These are phyloP conservation scores for Cremastinae sp. DNA, from an alignment of 2,888 invertebrate species.

Conservation along the genomic window DNA sequence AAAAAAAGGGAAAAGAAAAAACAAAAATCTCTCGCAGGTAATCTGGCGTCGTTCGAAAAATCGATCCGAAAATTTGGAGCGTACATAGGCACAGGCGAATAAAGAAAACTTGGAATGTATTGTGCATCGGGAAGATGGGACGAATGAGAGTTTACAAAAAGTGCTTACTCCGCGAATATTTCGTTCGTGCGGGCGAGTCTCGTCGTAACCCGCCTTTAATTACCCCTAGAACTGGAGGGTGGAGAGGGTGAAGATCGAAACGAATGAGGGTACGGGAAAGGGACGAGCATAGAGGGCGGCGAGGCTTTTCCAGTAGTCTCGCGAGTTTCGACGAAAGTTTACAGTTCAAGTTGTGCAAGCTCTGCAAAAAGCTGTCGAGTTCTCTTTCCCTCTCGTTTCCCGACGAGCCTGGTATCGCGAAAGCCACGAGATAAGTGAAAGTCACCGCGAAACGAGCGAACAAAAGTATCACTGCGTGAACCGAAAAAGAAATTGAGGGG, in stretches of 20 bases:
- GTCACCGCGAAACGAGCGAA: not conserved
- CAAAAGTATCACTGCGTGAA: not conserved
- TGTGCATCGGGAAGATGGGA: conserved; percentile 5
- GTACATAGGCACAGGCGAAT: conserved; percentile 15
- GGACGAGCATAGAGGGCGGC: conserved; percentile 7
- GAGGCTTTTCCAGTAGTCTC: conserved; percentile 21
- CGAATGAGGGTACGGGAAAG: not conserved
- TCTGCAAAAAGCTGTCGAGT: conserved; percentile 47
- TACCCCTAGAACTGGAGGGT: conserved; percentile 36
- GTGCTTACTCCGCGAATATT: conserved; percentile 56
- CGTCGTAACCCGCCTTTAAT: conserved; percentile 56
- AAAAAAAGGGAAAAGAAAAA: too few species aligned
- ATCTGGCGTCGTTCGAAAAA: too few species aligned
- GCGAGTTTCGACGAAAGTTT: conserved; percentile 56
- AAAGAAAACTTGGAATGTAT: not conserved
- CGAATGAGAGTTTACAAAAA: conserved; percentile 37
- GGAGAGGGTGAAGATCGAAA: too few species aligned
- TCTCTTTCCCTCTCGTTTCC: conserved; percentile 9
- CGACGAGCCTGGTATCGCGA: not conserved
- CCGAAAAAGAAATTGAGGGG: not conserved
- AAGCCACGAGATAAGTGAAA: not conserved
- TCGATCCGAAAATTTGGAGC: too few species aligned
- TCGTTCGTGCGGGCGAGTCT: conserved; percentile 46
- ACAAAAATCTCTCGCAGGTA: too few species aligned
- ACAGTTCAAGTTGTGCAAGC: conserved; percentile 54